Base-by-base conservation (phyloP, 2,113 vertebrate species). In the Choloepus hoffmanni region DNA sequence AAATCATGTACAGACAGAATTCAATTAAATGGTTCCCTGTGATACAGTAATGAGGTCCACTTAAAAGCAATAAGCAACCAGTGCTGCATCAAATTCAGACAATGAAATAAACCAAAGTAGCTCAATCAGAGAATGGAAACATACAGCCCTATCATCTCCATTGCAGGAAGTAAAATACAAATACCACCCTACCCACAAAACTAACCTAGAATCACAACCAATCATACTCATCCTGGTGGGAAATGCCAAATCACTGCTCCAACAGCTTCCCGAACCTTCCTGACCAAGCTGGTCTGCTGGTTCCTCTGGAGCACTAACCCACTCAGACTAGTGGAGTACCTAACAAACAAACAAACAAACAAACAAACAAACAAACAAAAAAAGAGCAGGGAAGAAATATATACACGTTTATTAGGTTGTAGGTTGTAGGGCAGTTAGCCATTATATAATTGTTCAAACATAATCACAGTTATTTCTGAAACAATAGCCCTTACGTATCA, bases 151-250 rank as follows among this genome's bases (percentile, higher is more conserved):
- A 79, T 70, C 72, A 92, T 45, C 70, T 93, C 90, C 53, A 93
- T 67, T 95, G 40, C 74, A 93, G 33, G 67, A 97, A 77, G 28
- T 88, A 94, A 95, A 96, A 93, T 72, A 91, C 23, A 96, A 95
- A 90, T 83, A 94, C 62, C 78, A 95, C 21, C n/a, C 88, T 82
- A 95, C 21, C n/a, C 88, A 94, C 55, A 95, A 95, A 96, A 98
- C 98, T 86, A 98, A 98, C 98, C 98, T 98, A 98, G 97, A 98
- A 98, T 97, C 89, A 98, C 96, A 98, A 96, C 96, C 97, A 98
- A 96, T 97, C 96, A 98, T 98, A 97, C 94, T 98, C 97, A 97
- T 97, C 96, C 97, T 98, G 97, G 91, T 97, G 93, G 96, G 89
- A 96, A 98, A 97, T 97, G 78, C 86, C 97, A 96, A 98, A 72